Conservation (phyloP, 2,113 vertebrate genomes). For the Lepus timidus region DNA sequence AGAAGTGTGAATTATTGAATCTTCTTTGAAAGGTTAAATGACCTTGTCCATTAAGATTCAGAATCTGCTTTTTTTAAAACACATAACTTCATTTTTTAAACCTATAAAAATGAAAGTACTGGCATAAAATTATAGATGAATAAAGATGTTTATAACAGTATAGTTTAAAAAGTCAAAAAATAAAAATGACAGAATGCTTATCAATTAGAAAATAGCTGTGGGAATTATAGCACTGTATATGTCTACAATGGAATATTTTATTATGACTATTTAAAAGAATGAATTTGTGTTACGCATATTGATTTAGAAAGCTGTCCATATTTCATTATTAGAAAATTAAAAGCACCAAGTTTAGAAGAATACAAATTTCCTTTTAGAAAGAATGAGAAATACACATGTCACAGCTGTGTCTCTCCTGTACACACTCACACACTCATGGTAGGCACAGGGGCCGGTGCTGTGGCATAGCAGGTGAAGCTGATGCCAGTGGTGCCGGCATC, state of each 20-base stretch:
- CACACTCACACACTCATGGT: background rate
- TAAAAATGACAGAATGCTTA: background rate
- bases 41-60: background rate
- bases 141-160: background rate
- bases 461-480: no score
- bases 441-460: no score
- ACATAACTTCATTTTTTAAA: background rate
- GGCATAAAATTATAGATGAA: background rate
- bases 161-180: slow-evolving; percentile 18
- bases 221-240: background rate
- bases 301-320: background rate
- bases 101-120: slow-evolving; percentile 21
- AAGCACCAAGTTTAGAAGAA: background rate
- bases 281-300: background rate
- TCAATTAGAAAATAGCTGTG: background rate
- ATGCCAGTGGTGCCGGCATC: no score
- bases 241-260: background rate
- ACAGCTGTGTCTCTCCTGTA: background rate
- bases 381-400: background rate
- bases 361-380: slow-evolving; percentile 2
- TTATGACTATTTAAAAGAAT: slow-evolving; percentile 28
- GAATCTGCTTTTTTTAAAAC: background rate
- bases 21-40: background rate
- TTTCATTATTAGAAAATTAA: background rate
- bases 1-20: background rate